Base-by-base conservation (phyloP, 92 coral and sea anemone genomes). In the Galaxea fascicularis region DNA sequence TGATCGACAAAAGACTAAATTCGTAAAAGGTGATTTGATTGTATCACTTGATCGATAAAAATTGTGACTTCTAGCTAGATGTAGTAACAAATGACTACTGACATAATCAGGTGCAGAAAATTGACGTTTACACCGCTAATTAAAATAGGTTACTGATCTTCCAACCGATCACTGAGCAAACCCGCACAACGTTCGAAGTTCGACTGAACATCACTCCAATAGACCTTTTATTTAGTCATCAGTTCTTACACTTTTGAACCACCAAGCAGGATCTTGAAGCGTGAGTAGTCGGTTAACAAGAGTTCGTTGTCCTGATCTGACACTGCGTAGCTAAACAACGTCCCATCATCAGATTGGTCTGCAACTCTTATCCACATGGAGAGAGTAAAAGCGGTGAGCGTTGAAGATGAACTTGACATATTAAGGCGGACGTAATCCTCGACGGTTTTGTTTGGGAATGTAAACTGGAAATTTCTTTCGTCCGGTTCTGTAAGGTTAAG, bases 271-370 rank as follows among this genome's bases (percentile, higher is more conserved):
- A 77, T 4, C 70, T 60, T 60, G 69, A 77, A 30, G 0, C 21
- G 28, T n/a, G 62, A 22, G 75, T 80, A 80, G 85, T 80, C 85
- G 52, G 51, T 46, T 29, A 80, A 5, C 45, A 80, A 47, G n/a
- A 80, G 25, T 46, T 80, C 85, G 65, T 80, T 80, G 74, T 47
- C 65, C 66, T 65, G n/a, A 26, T 80, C 74, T 15, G 74, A 28
- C 4, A 65, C 20, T 24, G 85, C 27, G 53, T 80, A 80, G 31
- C 85, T 80, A 31, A 80, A 80, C 26, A 51, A 11, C 7, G 74
- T 63, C 27, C 85, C 85, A 25, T 45, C 85, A 46, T 65, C 47
- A 22, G 74, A 45, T 17, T 63, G 45, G 64, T 80, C 75, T 0
- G 15, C 75, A 52, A 27, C 45, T 46, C 53, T 65, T 10, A 27